Conservation (phyloP, 2,888 invertebrate genomes). For the Philereme vetulata region DNA sequence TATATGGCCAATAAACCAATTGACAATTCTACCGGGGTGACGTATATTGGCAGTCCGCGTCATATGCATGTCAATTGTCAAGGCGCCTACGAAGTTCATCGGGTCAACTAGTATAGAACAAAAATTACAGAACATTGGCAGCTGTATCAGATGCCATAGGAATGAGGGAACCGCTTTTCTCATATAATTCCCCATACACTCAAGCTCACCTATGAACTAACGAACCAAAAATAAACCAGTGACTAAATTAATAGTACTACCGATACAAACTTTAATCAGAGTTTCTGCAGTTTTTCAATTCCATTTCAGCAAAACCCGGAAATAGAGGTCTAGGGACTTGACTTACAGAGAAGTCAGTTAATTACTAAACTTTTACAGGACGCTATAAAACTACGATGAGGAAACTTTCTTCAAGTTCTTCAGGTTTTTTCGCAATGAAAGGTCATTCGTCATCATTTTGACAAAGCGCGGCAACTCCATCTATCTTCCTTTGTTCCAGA, state of each 20-base stretch:
- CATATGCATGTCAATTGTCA: no score
- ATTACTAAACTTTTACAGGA: conserved; percentile 25
- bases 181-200: no score
- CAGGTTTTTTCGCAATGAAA: conserved; percentile 17
- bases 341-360: conserved; percentile 29
- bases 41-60: no score
- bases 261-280: not conserved
- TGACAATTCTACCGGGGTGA: no score
- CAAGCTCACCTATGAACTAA: no score
- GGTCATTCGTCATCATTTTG: conserved; percentile 34
- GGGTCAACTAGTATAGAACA: no score
- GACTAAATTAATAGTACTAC: not conserved
- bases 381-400: conserved; percentile 11
- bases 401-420: conserved; percentile 23
- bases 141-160: no score
- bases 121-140: no score
- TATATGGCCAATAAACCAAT: no score
- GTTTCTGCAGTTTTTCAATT: not conserved
- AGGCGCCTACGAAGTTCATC: no score
- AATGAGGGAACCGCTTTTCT: no score
- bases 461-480: conserved; percentile 10
- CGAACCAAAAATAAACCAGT: no score
- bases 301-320: conserved; percentile 2
- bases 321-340: conserved; percentile 20
- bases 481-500: conserved; percentile 23